These are phyloP conservation scores for Enchytraeus crypticus DNA, from an alignment of 2,888 invertebrate genomes.

Conservation along the genomic window DNA sequence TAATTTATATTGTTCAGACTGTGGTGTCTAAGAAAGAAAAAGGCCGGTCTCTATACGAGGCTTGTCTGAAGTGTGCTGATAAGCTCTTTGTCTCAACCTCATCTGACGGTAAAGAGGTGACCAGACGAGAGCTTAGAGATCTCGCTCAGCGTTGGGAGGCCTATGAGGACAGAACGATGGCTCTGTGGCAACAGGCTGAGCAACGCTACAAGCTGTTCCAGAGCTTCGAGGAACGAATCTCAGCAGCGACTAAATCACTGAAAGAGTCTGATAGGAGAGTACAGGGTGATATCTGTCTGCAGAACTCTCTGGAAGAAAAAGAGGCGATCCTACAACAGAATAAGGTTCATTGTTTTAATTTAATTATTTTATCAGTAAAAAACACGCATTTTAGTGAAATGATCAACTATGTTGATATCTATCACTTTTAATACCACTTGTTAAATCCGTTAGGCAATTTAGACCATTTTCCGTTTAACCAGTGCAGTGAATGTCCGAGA, in stretches of 20 bases:
- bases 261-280: constrained; percentile 65
- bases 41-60: constrained; percentile 68
- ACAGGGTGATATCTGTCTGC: constrained; percentile 68
- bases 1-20: constrained; percentile 30
- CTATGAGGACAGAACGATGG: constrained; percentile 70
- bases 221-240: constrained; percentile 80
- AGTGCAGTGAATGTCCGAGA: too few species aligned
- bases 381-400: too few species aligned
- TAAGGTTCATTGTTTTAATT: constrained; percentile 54
- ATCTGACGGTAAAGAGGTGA: constrained; percentile 76
- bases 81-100: constrained; percentile 83
- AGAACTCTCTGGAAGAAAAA: constrained; percentile 82
- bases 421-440: too few species aligned
- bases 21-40: constrained; percentile 67
- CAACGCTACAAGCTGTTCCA: constrained; percentile 76
- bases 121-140: constrained; percentile 72
- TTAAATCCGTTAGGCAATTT: too few species aligned
- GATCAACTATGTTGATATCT: too few species aligned
- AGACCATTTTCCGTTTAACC: too few species aligned
- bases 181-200: constrained; percentile 75
- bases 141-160: constrained; percentile 82
- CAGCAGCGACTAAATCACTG: constrained; percentile 70
- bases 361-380: too few species aligned
- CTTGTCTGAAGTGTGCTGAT: constrained; percentile 71
- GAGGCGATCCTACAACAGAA: constrained; percentile 58